Evolutionary conservation across 2,113 vertebrate species (phyloP).

Genomic region (Papio anubis): DNA sequence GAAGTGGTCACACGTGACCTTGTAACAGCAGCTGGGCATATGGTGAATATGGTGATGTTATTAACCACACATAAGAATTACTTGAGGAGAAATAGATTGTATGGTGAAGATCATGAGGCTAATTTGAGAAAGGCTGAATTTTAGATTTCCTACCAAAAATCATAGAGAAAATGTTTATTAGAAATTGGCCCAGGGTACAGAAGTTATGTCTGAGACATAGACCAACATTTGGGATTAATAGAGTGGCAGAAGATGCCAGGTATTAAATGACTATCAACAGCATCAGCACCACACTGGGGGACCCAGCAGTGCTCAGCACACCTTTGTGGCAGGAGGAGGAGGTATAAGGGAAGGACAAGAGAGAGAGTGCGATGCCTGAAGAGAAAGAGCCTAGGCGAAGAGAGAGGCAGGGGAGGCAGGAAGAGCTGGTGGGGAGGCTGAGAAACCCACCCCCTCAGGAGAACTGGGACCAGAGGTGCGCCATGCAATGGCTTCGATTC

Average conservation of each 20-base stretch:
- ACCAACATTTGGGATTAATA: not conserved
- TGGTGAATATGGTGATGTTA: not conserved
- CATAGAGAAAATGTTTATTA: not conserved
- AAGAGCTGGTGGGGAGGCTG: no score
- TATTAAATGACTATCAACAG: not conserved
- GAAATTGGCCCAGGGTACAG: not conserved
- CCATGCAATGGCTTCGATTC: not conserved
- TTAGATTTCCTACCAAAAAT: not conserved
- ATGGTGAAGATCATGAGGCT: not conserved
- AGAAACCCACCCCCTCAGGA: not conserved
- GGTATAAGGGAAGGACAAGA: not conserved
- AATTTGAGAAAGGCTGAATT: not conserved
- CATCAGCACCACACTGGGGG: not conserved
- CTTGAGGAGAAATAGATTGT: not conserved
- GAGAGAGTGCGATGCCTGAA: not conserved
- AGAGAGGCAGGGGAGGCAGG: not conserved
- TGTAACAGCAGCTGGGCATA: not conserved
- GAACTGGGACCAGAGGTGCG: fast-evolving
- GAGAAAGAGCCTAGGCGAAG: not conserved
- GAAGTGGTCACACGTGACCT: not conserved
- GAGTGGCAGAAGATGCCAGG: not conserved
- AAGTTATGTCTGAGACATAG: not conserved
- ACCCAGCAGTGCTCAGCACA: not conserved
- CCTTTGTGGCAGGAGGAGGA: not conserved
- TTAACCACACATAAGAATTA: not conserved